A percentile compares a stretch with the other conserved stretches of the same genome.
phyloP scores from a whole-genome alignment of 2,888 invertebrate genomes.

The Pterobdella sp. region DNA sequence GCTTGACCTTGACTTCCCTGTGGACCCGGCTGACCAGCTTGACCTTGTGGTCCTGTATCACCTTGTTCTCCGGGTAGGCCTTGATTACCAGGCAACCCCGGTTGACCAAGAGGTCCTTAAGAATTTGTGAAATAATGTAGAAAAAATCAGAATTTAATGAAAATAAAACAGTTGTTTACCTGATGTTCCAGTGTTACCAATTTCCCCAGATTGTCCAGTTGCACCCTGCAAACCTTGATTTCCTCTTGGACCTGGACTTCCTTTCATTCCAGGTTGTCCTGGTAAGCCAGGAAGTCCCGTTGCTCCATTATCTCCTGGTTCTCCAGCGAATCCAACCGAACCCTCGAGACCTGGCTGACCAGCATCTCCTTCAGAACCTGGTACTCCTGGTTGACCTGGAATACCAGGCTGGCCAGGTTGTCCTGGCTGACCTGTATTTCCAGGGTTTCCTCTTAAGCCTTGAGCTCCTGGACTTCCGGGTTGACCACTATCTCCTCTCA shows the following conservation, averaged over 20 bases:
- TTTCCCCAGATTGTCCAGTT: constrained; percentile 19
- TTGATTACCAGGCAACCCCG: constrained; percentile 25
- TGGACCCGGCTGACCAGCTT: constrained; percentile 24
- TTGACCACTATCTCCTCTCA: constrained; percentile 3
- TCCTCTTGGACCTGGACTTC: constrained; percentile 7
- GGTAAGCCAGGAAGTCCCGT: constrained; percentile 24
- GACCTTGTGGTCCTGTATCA: constrained; percentile 17
- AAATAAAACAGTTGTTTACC: constrained; percentile 4
- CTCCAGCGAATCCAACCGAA: constrained; percentile 17
- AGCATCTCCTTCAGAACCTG: neutral
- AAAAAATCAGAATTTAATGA: neutral
- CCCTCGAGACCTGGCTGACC: neutral
- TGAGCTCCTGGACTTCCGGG: constrained; percentile 6
- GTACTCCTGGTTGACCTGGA: neutral
- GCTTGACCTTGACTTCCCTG: constrained; percentile 18
- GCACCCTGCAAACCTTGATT: constrained; percentile 33
- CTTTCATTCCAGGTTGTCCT: constrained; percentile 15
- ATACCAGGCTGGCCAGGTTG: constrained; percentile 13
- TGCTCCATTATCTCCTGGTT: constrained; percentile 39
- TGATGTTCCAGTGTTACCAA: constrained; percentile 5
- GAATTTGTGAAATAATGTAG: neutral
- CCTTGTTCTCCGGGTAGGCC: constrained; percentile 15
- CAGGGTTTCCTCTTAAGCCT: constrained; percentile 12
- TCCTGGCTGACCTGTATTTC: constrained; percentile 22
- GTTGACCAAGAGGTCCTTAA: neutral